Percentiles rank a stretch among this genome's conserved stretches.
phyloP scores from a whole-genome alignment of 2,888 invertebrate species.

The Zhuqinia jingwanae region DNA sequence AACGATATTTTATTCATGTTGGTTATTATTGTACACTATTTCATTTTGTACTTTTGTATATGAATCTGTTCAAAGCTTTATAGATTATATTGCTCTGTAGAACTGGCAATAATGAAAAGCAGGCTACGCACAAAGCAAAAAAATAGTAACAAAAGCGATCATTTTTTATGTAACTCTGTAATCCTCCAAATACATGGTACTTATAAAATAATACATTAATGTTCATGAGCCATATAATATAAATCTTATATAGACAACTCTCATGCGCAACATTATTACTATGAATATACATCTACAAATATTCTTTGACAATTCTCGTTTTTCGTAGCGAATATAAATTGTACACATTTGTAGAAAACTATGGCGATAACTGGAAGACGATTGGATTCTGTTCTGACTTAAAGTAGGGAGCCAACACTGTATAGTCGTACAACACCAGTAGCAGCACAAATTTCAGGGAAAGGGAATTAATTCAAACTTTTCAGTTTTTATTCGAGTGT shows the following conservation, averaged over 20 bases:
- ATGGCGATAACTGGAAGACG: too few species aligned
- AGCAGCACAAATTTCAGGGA: conserved; percentile 1
- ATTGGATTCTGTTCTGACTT: background rate
- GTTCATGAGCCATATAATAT: background rate
- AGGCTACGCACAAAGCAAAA: conserved; percentile 19
- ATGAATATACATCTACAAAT: too few species aligned
- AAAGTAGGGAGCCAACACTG: too few species aligned
- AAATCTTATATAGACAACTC: too few species aligned
- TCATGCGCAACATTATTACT: too few species aligned
- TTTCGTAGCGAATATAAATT: too few species aligned
- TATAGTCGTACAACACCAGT: too few species aligned
- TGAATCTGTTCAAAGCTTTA: conserved; percentile 21
- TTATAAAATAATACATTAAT: background rate
- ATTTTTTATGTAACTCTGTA: conserved; percentile 38
- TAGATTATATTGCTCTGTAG: background rate
- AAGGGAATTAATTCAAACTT: conserved; percentile 30
- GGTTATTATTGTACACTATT: conserved; percentile 6
- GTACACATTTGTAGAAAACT: too few species aligned
- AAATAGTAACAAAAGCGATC: conserved; percentile 16
- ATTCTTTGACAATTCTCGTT: too few species aligned
- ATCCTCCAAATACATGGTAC: conserved; percentile 6
- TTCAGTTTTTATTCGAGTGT: conserved; percentile 36
- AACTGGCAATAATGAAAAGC: background rate
- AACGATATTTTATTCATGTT: conserved; percentile 34
- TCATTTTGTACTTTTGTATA: background rate